Base-by-base conservation (phyloP, 2,888 invertebrate species). In the Synergus itoensis region DNA sequence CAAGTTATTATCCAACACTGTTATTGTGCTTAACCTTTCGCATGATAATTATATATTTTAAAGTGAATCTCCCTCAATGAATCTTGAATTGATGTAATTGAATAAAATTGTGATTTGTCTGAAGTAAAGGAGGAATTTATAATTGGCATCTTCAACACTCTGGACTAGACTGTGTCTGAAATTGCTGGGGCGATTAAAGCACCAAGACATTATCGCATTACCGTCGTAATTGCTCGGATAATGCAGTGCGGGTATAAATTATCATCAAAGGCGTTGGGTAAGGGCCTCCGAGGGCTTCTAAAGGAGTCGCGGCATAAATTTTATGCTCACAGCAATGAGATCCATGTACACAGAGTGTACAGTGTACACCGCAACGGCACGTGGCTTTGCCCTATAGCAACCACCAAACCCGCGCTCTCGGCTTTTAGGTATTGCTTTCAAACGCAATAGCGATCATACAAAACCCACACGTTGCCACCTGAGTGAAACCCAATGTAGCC, bases 241-340 rank as follows among this genome's bases (percentile, higher is more conserved):
- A 88, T 85, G 84, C 87, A 85, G 79, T 84, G 84, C 83, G 80
- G 77, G 80, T 79, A 87, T 87, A 87, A 89, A 88, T 88, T 88
- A 88, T 88, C 87, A 87, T 86, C 18, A 21, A 60, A 60, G 18
- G 64, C 40, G 64, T 63, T 64, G 64, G 64, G 36, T 64, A 64
- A 64, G 40, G 64, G 36, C 64, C 40, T 64, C 16, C 28, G 57
- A 60, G 57, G 18, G 18, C 18, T 48, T 60, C 57, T 9, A n/a
- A 69, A 48, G 48, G 28, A 14, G 48, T 36, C 28, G 69, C 45
- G 48, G 48, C 28, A 48, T 48, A 48, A 28, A 48, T 48, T 69
- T 36, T 21, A 48, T 69, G 4, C 57, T 21, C 57, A 43, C 18
- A 45, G 45, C 16, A 45, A 45, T 69, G 48, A 69, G 69, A 69